phyloP scores from a whole-genome alignment of 2,888 invertebrate genomes.

The Caenorhabditis virilis region DNA sequence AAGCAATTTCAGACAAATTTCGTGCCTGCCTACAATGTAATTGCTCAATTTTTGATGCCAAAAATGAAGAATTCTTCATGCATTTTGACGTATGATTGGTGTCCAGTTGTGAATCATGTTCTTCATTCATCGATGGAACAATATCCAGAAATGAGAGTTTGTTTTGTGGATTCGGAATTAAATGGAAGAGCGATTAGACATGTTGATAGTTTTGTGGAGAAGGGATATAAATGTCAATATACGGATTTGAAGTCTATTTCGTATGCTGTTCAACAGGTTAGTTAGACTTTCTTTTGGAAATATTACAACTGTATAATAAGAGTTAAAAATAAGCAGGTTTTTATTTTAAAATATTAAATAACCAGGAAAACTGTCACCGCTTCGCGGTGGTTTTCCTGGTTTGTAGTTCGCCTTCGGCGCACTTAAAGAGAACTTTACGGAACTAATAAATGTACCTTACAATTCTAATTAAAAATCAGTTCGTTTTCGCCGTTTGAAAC shows the following conservation, averaged over 20 bases:
- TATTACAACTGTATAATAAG: too few species aligned
- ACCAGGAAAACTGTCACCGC: too few species aligned
- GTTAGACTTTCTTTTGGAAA: too few species aligned
- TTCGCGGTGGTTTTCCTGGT: too few species aligned
- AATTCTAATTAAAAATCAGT: too few species aligned
- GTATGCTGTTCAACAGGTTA: slow-evolving; percentile 32
- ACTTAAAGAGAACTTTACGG: too few species aligned
- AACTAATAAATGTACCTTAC: too few species aligned
- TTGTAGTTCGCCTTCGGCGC: too few species aligned
- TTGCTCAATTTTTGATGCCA: slow-evolving; percentile 34
- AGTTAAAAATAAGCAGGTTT: too few species aligned
- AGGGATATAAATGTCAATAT: slow-evolving; percentile 46
- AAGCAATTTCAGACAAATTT: slow-evolving; percentile 33
- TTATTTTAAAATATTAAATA: too few species aligned
- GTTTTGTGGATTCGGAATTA: slow-evolving; percentile 42
- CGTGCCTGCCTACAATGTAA: slow-evolving; percentile 42
- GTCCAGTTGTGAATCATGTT: slow-evolving; percentile 50
- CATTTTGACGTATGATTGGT: slow-evolving; percentile 46
- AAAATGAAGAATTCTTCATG: slow-evolving; percentile 37
- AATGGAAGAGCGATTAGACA: slow-evolving; percentile 42
- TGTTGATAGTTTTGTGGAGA: slow-evolving; percentile 38
- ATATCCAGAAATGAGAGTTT: slow-evolving; percentile 14
- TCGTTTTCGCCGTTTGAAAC: too few species aligned
- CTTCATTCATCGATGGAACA: slow-evolving; percentile 18
- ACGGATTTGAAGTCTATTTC: slow-evolving; percentile 45